A percentile compares a stretch with the other conserved stretches of the same genome.
These are phyloP conservation scores for Drosophila burlai DNA, from an alignment of 1,140 invertebrate species.

Conservation along the genomic window DNA sequence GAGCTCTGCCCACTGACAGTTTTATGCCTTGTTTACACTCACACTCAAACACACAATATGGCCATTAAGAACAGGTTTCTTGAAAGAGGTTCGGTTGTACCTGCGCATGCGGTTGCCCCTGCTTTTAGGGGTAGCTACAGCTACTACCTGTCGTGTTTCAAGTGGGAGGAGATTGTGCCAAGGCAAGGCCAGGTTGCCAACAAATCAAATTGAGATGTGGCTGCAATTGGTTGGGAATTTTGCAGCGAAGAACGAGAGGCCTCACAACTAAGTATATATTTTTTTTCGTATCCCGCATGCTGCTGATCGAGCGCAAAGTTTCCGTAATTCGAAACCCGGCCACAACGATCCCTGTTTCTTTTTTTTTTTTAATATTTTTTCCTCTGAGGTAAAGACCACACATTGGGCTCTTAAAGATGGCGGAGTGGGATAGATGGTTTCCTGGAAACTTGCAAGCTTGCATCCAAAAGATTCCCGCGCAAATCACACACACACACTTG, in stretches of 20 bases:
- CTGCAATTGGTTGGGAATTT: conserved; percentile 63
- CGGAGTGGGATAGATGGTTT: conserved; percentile 11
- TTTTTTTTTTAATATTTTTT: conserved; percentile 1
- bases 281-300: neutral
- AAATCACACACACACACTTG: conserved; percentile 31
- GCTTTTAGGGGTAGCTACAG: conserved; percentile 33
- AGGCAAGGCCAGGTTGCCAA: conserved; percentile 55
- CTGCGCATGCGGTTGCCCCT: conserved; percentile 40
- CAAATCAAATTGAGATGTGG: conserved; percentile 77
- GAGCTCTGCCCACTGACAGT: conserved; percentile 82
- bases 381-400: conserved; percentile 58
- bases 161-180: conserved; percentile 56
- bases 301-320: conserved; percentile 14
- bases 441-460: conserved; percentile 45
- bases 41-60: conserved; percentile 14
- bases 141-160: conserved; percentile 30
- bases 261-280: neutral
- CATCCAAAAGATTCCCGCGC: conserved; percentile 51
- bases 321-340: conserved; percentile 32
- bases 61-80: conserved; percentile 36
- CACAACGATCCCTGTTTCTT: conserved; percentile 19
- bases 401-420: conserved; percentile 62
- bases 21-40: conserved; percentile 84
- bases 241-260: conserved; percentile 3
- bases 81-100: conserved; percentile 17